These are phyloP conservation scores for Orussus abietinus DNA, from an alignment of 1,140 invertebrate species.

Conservation along the genomic window DNA sequence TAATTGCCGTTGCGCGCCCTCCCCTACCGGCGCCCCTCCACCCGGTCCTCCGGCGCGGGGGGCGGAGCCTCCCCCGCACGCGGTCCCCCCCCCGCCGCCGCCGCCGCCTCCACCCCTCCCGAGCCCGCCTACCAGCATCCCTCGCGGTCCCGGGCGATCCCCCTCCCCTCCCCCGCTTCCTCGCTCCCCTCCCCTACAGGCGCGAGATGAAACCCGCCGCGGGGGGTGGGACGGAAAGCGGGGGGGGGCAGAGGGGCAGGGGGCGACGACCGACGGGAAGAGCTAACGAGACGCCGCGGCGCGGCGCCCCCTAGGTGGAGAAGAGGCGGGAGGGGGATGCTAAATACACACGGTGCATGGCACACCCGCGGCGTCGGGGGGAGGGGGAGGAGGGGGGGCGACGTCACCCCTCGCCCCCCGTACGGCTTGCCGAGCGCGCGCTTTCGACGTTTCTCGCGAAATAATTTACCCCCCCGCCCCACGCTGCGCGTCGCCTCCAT, in stretches of 20 bases:
- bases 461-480: constrained; percentile 25
- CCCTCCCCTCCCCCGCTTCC: constrained; percentile 5
- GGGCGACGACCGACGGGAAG: too few relatives aligned
- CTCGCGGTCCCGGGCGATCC: constrained; percentile 10
- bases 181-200: constrained; percentile 8
- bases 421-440: not conserved
- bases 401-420: not conserved
- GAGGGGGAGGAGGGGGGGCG: too few relatives aligned
- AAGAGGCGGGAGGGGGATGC: constrained; percentile 37
- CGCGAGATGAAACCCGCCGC: constrained; percentile 1
- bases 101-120: constrained; percentile 24
- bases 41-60: too few relatives aligned
- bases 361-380: too few relatives aligned
- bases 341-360: constrained; percentile 49
- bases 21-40: not conserved
- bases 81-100: constrained; percentile 5
- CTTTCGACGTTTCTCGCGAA: constrained; percentile 21
- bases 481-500: not conserved
- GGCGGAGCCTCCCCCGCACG: not conserved
- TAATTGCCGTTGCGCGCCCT: constrained; percentile 1
- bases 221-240: constrained; percentile 13
- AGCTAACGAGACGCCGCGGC: constrained; percentile 39
- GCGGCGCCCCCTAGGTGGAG: too few relatives aligned
- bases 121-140: constrained; percentile 34
- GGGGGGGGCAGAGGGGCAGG: constrained; percentile 29